Evolutionary conservation across 1,140 invertebrate species (phyloP).

Genomic region (Heterodera carotae): DNA sequence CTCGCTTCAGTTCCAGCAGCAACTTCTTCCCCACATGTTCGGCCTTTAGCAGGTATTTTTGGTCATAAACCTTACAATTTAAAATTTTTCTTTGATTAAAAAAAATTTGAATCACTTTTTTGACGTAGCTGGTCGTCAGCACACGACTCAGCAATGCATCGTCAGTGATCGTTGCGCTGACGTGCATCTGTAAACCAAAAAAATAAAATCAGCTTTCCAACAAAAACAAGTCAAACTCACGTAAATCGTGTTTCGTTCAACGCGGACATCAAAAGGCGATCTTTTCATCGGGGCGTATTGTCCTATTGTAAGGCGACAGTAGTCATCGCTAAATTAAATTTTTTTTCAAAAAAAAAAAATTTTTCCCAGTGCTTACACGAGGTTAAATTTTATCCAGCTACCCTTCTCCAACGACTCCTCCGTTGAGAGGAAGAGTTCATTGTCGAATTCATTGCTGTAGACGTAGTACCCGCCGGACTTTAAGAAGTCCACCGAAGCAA

Average conservation of each 20-base stretch:
- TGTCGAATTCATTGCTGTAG: slow-evolving; percentile 11
- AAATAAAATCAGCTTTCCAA: neutral
- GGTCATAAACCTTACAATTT: neutral
- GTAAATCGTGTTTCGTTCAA: slow-evolving; percentile 4
- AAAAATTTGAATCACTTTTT: neutral
- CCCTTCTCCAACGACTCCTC: neutral
- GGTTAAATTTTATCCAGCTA: slow-evolving; percentile 8
- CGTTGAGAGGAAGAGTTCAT: neutral
- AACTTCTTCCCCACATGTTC: neutral
- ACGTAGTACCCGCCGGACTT: slow-evolving; percentile 1
- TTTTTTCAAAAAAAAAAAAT: neutral
- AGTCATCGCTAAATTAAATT: neutral
- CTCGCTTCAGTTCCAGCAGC: neutral
- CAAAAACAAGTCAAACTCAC: neutral
- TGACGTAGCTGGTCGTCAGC: neutral
- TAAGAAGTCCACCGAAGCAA: neutral
- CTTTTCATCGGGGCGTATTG: neutral
- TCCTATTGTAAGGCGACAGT: neutral
- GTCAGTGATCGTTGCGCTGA: neutral
- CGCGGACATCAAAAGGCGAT: neutral
- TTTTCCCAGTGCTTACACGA: neutral
- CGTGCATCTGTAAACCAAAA: neutral
- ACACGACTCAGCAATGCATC: neutral
- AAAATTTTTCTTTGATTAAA: neutral
- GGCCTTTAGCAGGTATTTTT: neutral